Conservation (phyloP, 2,888 invertebrate genomes). For the Rhogogaster chlorosoma region DNA sequence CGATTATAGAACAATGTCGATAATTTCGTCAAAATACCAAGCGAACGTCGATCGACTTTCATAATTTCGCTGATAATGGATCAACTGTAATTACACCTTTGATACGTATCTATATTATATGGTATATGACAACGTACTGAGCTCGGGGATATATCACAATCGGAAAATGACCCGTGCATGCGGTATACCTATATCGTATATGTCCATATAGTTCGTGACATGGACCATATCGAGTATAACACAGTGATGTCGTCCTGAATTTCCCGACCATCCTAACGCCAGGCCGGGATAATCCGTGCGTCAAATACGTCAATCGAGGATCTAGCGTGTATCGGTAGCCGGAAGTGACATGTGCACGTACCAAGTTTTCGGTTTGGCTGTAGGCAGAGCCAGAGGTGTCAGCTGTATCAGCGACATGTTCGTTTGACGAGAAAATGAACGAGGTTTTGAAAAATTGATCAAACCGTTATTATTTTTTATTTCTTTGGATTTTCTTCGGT, state of each 20-base stretch:
- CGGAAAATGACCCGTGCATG: neutral
- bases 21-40: neutral
- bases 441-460: neutral
- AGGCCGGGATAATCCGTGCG: neutral
- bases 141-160: neutral
- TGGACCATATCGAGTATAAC: neutral
- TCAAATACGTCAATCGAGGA: conserved; percentile 18
- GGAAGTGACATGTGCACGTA: conserved; percentile 25
- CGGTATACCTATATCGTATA: neutral
- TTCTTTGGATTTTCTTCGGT: neutral
- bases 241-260: neutral
- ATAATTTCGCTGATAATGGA: neutral
- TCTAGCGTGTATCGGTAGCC: neutral
- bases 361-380: neutral
- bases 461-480: neutral
- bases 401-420: neutral
- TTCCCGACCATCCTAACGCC: neutral
- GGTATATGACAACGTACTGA: neutral
- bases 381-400: neutral
- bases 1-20: neutral
- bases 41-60: neutral
- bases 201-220: neutral
- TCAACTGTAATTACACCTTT: neutral
- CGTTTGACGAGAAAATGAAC: neutral
- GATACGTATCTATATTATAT: neutral